Evolutionary conservation across 2,797 vertebrate genomes (phyloP).

Genomic region (Anguilla marmorata): DNA sequence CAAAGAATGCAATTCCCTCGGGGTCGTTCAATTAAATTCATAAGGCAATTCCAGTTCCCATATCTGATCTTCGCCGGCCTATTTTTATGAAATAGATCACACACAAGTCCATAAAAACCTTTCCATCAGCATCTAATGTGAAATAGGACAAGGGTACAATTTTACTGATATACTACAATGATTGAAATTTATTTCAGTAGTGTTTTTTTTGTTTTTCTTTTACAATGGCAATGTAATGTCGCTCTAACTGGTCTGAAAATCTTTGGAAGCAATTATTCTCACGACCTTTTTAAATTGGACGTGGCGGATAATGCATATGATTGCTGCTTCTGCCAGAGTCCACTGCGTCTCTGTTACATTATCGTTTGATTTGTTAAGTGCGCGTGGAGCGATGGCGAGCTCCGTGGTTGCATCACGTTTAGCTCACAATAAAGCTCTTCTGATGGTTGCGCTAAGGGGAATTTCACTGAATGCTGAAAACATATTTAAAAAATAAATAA

Average conservation of each 20-base stretch:
- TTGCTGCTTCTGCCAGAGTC: background rate
- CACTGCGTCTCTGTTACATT: background rate
- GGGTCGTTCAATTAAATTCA: constrained; percentile 29
- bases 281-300: constrained; percentile 4
- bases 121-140: constrained; percentile 11
- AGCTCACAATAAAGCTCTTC: background rate
- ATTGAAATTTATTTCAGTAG: background rate
- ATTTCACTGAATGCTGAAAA: background rate
- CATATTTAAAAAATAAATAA: too few relatives aligned
- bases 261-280: constrained; percentile 12
- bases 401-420: background rate
- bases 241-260: background rate
- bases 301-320: background rate
- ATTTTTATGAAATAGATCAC: constrained; percentile 28
- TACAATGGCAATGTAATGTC: background rate
- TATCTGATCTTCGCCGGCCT: constrained; percentile 26
- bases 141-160: background rate
- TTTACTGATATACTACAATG: constrained; percentile 31
- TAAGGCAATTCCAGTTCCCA: constrained; percentile 19
- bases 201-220: background rate
- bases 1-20: constrained; percentile 14
- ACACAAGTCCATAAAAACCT: constrained; percentile 22
- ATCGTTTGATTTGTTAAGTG: background rate
- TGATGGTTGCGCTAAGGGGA: background rate
- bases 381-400: background rate